These are phyloP conservation scores for Vidua macroura DNA, from an alignment of 2,113 vertebrate genomes.

Conservation along the genomic window DNA sequence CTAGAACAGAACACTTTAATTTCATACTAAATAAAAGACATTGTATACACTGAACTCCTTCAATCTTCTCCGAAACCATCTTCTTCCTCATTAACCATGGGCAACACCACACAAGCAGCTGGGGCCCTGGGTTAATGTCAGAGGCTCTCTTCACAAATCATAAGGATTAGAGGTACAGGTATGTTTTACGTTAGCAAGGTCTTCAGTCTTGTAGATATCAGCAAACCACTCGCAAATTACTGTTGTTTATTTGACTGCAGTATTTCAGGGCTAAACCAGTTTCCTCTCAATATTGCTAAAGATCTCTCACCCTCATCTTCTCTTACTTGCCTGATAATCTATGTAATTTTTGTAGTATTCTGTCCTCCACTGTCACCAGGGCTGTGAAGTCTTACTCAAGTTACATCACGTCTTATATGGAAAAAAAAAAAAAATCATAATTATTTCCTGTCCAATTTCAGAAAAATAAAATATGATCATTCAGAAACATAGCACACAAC, in stretches of 20 bases:
- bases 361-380: not conserved
- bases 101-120: not conserved
- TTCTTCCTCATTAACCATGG: not conserved
- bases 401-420: not conserved
- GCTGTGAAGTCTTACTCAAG: not conserved
- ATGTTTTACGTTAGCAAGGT: accelerated
- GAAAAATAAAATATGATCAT: not conserved
- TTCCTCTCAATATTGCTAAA: not conserved
- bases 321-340: not conserved
- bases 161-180: accelerated
- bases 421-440: not conserved
- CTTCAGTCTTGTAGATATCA: not conserved
- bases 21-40: not conserved
- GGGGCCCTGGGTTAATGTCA: not conserved
- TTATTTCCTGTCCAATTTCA: not conserved
- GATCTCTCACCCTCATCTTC: not conserved
- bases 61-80: not conserved
- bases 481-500: not conserved
- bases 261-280: not conserved
- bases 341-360: not conserved
- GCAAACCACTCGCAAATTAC: not conserved
- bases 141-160: not conserved
- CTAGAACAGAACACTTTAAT: not conserved
- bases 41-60: not conserved
- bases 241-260: not conserved